Conservation (phyloP, 2,113 vertebrate genomes). For the Elephas maximus region DNA sequence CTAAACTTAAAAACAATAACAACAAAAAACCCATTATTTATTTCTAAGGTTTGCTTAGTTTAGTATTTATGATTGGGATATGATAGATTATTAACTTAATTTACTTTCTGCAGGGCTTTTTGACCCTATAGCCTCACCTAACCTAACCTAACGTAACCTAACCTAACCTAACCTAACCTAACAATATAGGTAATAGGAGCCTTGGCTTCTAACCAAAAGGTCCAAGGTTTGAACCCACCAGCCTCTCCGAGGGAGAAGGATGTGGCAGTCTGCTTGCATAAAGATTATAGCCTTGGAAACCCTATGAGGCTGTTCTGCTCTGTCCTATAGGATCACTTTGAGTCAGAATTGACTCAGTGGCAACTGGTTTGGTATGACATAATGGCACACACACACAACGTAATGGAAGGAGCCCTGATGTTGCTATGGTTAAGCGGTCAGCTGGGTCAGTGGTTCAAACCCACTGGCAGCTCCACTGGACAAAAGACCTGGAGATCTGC, state of each 20-base stretch:
- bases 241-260: not conserved
- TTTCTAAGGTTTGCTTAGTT: not conserved
- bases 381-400: not conserved
- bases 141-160: too few species aligned
- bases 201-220: too few species aligned
- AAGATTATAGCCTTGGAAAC: not conserved
- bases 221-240: not conserved
- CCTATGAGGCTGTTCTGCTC: not conserved
- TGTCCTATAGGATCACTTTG: not conserved
- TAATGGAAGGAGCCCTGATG: too few species aligned
- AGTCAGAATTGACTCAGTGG: not conserved
- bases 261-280: not conserved
- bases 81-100: not conserved
- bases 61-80: not conserved
- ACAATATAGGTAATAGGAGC: too few species aligned
- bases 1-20: conserved; percentile 35
- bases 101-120: conserved; percentile 27
- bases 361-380: not conserved
- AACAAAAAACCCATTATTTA: not conserved
- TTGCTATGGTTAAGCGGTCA: not conserved
- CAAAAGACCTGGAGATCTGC: not conserved
- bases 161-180: too few species aligned
- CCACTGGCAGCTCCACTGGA: not conserved
- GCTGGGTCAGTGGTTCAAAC: not conserved
- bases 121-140: not conserved